These are phyloP conservation scores for Conistra vaccinii DNA, from an alignment of 2,888 invertebrate genomes.

Conservation along the genomic window DNA sequence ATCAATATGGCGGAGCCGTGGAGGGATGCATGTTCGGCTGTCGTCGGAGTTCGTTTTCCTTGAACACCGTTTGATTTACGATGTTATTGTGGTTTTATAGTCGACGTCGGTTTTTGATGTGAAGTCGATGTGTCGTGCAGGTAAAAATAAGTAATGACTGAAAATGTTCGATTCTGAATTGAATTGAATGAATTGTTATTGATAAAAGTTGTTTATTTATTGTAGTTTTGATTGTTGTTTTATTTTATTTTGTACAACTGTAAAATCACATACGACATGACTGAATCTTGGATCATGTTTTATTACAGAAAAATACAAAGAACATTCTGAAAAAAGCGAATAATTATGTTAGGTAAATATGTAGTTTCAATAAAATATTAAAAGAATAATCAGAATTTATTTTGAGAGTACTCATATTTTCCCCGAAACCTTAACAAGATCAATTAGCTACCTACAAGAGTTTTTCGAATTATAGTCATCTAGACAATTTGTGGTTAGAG, in stretches of 20 bases:
- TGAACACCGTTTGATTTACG: conserved; percentile 48
- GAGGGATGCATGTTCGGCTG: conserved; percentile 48
- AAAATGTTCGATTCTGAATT: conserved; percentile 1
- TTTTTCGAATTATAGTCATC: conserved; percentile 8
- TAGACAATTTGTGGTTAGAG: conserved; percentile 17
- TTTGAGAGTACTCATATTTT: neutral
- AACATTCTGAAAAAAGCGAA: neutral
- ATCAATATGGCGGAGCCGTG: conserved; percentile 25
- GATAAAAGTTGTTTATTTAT: conserved; percentile 6
- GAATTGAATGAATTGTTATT: conserved; percentile 16
- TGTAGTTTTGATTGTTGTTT: neutral
- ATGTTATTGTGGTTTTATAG: conserved; percentile 48
- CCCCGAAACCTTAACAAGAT: neutral
- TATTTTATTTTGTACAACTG: neutral
- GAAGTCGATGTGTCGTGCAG: conserved; percentile 13
- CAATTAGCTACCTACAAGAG: neutral
- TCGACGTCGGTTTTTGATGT: conserved; percentile 16
- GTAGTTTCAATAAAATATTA: neutral
- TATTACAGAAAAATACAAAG: neutral
- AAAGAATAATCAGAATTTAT: neutral
- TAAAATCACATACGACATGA: neutral
- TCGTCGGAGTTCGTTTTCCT: conserved; percentile 36
- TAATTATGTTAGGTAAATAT: too few species aligned
- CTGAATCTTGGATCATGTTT: neutral
- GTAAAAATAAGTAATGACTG: conserved; percentile 14